Conservation (phyloP, 2,797 vertebrate species). For the Thamnophis elegans region DNA sequence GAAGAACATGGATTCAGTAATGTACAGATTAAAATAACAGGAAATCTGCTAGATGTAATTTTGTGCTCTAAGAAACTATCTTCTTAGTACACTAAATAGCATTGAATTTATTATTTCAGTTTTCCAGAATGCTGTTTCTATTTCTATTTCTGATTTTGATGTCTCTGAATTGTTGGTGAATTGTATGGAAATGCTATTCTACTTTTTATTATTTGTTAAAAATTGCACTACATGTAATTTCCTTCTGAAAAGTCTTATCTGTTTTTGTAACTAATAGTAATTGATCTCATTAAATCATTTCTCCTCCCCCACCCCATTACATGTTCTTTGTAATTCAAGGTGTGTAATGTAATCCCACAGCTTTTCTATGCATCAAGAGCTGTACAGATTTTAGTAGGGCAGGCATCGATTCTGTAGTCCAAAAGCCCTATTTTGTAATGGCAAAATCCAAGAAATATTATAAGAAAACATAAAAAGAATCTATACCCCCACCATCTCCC, state of each 20-base stretch:
- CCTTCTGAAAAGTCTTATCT: neutral
- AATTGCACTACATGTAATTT: slow-evolving; percentile 1
- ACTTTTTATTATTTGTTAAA: slow-evolving; percentile 12
- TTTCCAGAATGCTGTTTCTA: neutral
- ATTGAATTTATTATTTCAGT: neutral
- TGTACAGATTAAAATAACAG: slow-evolving; percentile 71
- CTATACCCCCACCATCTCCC: neutral
- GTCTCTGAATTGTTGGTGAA: neutral
- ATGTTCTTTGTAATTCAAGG: neutral
- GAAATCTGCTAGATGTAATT: slow-evolving; percentile 80
- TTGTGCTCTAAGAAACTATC: slow-evolving; percentile 74
- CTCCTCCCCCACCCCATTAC: too few relatives aligned
- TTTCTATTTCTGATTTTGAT: neutral
- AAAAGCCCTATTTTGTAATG: neutral
- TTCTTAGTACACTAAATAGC: neutral
- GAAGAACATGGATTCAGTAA: slow-evolving; percentile 77
- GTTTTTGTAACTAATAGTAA: neutral
- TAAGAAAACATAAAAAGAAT: neutral
- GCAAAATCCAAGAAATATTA: neutral
- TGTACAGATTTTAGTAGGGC: neutral
- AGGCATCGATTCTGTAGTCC: neutral
- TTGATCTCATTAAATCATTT: neutral
- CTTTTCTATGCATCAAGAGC: neutral
- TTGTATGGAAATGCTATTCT: neutral
- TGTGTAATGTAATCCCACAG: neutral